Percentiles rank a stretch among this genome's conserved stretches.
Evolutionary conservation across 2,113 vertebrate species (phyloP).

Genomic region (Centropus unirufus): DNA sequence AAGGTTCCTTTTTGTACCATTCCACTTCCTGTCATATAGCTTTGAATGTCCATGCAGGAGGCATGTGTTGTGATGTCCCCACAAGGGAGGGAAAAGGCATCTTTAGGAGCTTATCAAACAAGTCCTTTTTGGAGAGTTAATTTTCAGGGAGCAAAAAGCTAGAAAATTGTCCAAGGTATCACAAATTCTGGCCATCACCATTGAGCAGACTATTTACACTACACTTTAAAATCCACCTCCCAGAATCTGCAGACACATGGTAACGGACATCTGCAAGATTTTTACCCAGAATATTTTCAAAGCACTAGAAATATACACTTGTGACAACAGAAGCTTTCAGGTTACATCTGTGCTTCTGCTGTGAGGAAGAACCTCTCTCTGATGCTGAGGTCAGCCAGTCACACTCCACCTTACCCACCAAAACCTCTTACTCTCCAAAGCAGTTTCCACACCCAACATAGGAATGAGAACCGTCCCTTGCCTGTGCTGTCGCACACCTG

Average conservation of each 20-base stretch:
- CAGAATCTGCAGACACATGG: not conserved
- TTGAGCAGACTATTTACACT: not conserved
- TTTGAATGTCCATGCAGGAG: not conserved
- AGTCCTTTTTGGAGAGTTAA: not conserved
- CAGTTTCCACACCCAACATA: not conserved
- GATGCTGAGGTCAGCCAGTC: not conserved
- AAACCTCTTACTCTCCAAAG: not conserved
- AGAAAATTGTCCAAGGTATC: not conserved
- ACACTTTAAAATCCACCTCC: not conserved
- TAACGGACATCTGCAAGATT: not conserved
- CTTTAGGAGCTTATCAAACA: not conserved
- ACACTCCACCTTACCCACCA: not conserved
- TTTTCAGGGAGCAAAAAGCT: not conserved
- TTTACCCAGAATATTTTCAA: not conserved
- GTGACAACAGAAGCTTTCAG: not conserved
- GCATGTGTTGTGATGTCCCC: not conserved
- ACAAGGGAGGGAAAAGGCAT: fast-evolving
- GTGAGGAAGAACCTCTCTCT: not conserved
- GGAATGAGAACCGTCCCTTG: not conserved
- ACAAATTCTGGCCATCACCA: not conserved
- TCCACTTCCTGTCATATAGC: not conserved
- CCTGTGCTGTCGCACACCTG: not conserved
- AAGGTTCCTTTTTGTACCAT: not conserved
- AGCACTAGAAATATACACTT: not conserved
- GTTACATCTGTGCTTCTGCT: not conserved